Evolutionary conservation across 2,113 vertebrate species (phyloP), one percentile per base, ranked within the genome.

Genomic region (Coryphaenoides rupestris): DNA sequence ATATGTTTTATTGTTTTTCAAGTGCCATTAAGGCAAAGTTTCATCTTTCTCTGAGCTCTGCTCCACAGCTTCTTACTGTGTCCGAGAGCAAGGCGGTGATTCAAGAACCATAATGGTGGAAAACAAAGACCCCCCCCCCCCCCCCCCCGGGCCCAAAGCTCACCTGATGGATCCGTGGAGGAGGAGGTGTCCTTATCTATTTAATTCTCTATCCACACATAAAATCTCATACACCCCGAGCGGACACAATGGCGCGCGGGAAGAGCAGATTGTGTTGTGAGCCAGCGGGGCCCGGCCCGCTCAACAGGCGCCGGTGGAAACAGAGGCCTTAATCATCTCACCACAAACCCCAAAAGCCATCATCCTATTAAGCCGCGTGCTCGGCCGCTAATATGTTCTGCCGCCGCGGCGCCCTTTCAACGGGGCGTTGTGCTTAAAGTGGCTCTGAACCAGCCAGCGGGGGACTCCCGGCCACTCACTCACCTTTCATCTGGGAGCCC

Each of bases 311-410:
- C 72, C 69, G 86, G 92, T 91, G 92, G 91, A 92, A 92, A 92
- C 87, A 90, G 90, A 95, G 90, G 92, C 89, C 94, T 93, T 95
- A 93, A 97, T 98, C 95, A 98, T 95, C 94, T 95, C 80, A 86
- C 90, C 92, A 98, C 95, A 97, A 98, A 98, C 95, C 94, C 92
- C 94, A 94, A 95, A 95, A 96, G 93, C 94, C 94, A 94, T 94
- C 95, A 96, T 96, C 94, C 94, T 92, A 95, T 98, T 98, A 95
- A 95, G 92, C 93, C 92, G 92, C 92, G 92, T 93, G 94, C 93
- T 94, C 90, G 80, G 90, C 92, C 87, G 91, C 93, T 94, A 94
- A 95, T 93, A 92, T 92, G 70, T 92, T 93, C 92, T 89, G 90
- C 94, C 92, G 93, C 94, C 93, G 93, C 79, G 92, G 92, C 93